Base-by-base conservation (phyloP, 2,113 vertebrate genomes). In the Clarias gariepinus region DNA sequence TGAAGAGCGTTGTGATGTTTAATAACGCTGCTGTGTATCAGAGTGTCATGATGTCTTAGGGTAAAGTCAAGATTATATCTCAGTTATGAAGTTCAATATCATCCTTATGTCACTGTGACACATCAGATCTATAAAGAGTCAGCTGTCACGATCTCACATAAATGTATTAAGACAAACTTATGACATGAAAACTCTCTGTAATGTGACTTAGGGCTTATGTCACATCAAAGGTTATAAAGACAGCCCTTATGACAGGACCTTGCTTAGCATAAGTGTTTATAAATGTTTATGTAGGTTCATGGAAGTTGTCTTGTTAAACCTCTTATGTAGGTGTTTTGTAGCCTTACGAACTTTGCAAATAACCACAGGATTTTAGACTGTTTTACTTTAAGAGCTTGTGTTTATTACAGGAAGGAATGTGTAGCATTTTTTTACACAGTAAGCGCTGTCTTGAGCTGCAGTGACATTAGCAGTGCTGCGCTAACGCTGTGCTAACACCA, bases 341-440 rank as follows among this genome's bases (percentile, higher is more conserved):
- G 73, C 11, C 4, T 76, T 15, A 53, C 13, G 12, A 53, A n/a
- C 41, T 12, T 1, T 30, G 28, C 30, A 55, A 57, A 81, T 53
- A 18, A 77, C 66, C n/a, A 81, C 63, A 71, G 61, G 5, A 2
- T 18, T 57, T 30, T 21, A 28, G n/a, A 28, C 12, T 2, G n/a
- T 66, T 66, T 66, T 66, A 28, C n/a, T 77, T 77, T 7, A n/a
- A 28, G 47, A 77, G 41, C 74, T 63, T 68, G 7, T 55, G 30
- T 82, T 90, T 90, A 89, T 90, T 89, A 63, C 36, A 61, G 53
- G 69, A 64, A 53, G 61, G 30, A 68, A 68, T 53, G 81, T 52
- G 78, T 73, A 81, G 82, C 55, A 60, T 63, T 78, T 61, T 77
- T 78, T 69, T 81, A 84, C 41, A 85, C 10, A 78, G 12, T 80